Percentiles rank a stretch among this genome's conserved stretches.
phyloP scores from a whole-genome alignment of 2,888 invertebrate genomes.

The Melikaiella ostensackeni region DNA sequence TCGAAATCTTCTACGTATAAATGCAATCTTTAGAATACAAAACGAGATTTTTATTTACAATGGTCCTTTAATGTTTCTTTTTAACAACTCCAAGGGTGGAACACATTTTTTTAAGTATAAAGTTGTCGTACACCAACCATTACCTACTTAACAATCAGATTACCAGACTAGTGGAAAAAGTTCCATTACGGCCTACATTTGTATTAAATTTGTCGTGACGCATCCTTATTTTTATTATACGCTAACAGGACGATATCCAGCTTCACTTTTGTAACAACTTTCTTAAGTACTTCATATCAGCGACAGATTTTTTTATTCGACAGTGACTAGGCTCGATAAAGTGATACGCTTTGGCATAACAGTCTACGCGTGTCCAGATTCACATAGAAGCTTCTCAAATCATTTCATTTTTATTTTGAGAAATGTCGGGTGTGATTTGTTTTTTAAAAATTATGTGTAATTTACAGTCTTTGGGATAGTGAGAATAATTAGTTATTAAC shows the following conservation, averaged over 20 bases:
- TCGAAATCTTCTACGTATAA: conserved; percentile 48
- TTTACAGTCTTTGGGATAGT: no score
- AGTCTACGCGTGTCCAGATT: neutral
- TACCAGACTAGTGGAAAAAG: conserved; percentile 27
- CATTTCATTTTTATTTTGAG: neutral
- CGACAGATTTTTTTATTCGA: neutral
- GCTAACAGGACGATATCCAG: neutral
- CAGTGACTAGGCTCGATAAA: conserved; percentile 12
- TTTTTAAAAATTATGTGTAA: no score
- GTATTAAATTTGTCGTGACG: conserved; percentile 8
- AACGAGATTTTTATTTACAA: conserved; percentile 56
- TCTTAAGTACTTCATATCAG: conserved; percentile 22
- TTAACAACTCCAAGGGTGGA: conserved; percentile 73
- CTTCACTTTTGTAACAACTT: neutral
- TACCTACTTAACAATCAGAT: conserved; percentile 28
- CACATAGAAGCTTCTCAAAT: neutral
- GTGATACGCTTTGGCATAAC: neutral
- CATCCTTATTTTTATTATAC: neutral
- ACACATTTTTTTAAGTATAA: conserved; percentile 55
- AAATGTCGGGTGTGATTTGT: neutral
- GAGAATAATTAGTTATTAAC: no score
- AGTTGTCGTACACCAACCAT: conserved; percentile 20
- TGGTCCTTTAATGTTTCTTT: conserved; percentile 44
- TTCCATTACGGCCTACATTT: conserved; percentile 10
- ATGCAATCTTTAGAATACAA: conserved; percentile 51